Evolutionary conservation across 2,888 invertebrate species (phyloP).

Genomic region (Tyria jacobaeae): DNA sequence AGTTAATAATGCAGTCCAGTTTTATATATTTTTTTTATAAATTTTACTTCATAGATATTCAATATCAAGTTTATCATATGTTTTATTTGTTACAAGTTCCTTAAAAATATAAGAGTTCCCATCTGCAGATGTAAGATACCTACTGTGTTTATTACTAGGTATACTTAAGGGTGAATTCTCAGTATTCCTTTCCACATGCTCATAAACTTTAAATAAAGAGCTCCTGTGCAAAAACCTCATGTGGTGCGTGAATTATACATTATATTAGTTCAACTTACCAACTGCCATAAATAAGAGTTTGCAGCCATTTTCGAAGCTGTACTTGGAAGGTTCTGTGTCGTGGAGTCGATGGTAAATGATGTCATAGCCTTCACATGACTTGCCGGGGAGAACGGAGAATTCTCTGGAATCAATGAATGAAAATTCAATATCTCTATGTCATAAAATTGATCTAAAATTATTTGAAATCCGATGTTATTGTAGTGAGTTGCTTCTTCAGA

Average conservation of each 20-base stretch:
- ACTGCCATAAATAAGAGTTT: slow-evolving; percentile 87
- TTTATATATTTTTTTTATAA: too few species aligned
- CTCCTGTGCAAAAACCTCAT: neutral
- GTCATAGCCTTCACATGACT: slow-evolving; percentile 87
- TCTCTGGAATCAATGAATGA: slow-evolving; percentile 76
- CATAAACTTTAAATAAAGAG: neutral
- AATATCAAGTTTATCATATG: too few species aligned
- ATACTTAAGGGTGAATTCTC: neutral
- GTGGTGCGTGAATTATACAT: neutral
- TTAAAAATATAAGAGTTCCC: neutral
- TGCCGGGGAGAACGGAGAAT: slow-evolving; percentile 85
- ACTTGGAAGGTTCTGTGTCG: slow-evolving; percentile 86
- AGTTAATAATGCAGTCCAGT: too few species aligned
- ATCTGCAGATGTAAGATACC: neutral
- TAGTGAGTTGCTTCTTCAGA: too few species aligned
- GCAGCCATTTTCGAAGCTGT: slow-evolving; percentile 86
- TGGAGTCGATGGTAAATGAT: slow-evolving; percentile 88
- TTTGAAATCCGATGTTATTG: too few species aligned
- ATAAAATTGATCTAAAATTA: too few species aligned
- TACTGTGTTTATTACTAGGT: neutral
- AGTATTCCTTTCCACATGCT: neutral
- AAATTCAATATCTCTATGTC: neutral
- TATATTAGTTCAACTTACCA: slow-evolving; percentile 63
- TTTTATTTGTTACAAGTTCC: neutral
- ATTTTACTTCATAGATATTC: too few species aligned